Base-by-base conservation (phyloP, 2,888 invertebrate species). In the Pollenia griseotomentosa region DNA sequence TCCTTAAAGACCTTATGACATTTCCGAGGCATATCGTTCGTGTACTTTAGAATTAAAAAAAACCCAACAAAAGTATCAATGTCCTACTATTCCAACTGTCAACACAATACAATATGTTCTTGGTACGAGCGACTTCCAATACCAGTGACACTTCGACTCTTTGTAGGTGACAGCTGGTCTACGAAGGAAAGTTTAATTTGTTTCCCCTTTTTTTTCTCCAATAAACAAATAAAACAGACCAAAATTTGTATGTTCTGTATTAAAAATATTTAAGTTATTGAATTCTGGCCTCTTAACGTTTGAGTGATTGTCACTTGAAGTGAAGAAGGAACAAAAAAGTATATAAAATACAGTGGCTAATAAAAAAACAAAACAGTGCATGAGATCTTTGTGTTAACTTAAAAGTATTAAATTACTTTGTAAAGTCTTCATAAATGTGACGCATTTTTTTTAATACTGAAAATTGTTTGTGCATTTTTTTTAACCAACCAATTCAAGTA, bases 121-220 rank as follows among this genome's bases (percentile, higher is more conserved):
- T 80, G 65, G 74, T 79, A 90, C 87, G 88, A 90, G 89, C 70
- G 51, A 79, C 80, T 88, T 61, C 86, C 88, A 86, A 87, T 53
- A 40, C 55, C 59, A 82, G 11, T 75, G 57, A 77, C 53, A 87
- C 63, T 78, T 68, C 75, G 65, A 65, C 82, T 78, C 85, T 75
- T 73, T 80, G 61, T 75, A 79, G 88, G 89, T 89, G 92, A 92
- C 92, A 91, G 91, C 92, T 91, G 91, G 89, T 88, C 88, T 90
- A 90, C 83, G 78, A 86, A 33, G 33, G 33, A 83, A 85, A 87
- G 86, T 85, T 68, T 66, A 61, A 65, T 78, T 42, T 63, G 33
- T 73, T 74, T 57, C n/a, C 61, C 46, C 61, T 53, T 81, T n/a
- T n/a, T 9, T 3, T 0, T 51, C 9, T 1, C 51, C 73, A 40